Base-by-base conservation (phyloP, 2,888 invertebrate species). In the Hetaerina titia region DNA sequence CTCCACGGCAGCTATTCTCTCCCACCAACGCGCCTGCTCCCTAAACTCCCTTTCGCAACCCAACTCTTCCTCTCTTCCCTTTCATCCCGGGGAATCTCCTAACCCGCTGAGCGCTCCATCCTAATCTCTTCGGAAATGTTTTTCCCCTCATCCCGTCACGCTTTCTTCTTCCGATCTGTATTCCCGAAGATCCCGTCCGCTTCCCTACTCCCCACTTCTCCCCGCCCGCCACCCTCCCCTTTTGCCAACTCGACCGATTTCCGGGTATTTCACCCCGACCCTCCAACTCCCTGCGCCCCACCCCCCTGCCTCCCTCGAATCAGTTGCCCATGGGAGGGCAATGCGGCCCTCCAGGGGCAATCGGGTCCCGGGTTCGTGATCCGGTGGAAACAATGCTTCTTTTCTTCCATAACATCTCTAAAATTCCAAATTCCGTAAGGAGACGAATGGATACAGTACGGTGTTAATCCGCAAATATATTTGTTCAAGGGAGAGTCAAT, bases 61-160 rank as follows among this genome's bases (percentile, higher is more conserved):
- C 69, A 15, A 69, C 92, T 69, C 74, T 69, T 64, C 22, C 81
- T 22, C 31, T 6, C 81, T 15, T 22, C 31, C 74, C 81, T 31
- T 25, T 81, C 81, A 31, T 81, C 81, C 81, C 31, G 22, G 25
- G 81, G 81, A 81, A 81, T 15, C 81, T 81, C 81, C 92, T 56
- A 64, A 90, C 63, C 64, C 64, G 64, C 92, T 92, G 69, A 92
- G 74, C 69, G 9, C 92, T 69, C 56, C 92, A 81, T 92, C 56
- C 92, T 92, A 92, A 92, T 92, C 92, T 92, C 60, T 92, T 92
- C 69, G 60, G 92, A 56, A 64, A 92, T 92, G 92, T 92, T 92
- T 92, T 69, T 69, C 22, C 31, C 58, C 58, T 88, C 56, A 15
- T 19, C 7, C 22, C 56, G 13, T 57, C 22, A 22, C 57, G 22